A percentile compares a stretch with the other conserved stretches of the same genome.
Evolutionary conservation across 2,888 invertebrate species (phyloP).

Genomic region (Stomorhina lunata): DNA sequence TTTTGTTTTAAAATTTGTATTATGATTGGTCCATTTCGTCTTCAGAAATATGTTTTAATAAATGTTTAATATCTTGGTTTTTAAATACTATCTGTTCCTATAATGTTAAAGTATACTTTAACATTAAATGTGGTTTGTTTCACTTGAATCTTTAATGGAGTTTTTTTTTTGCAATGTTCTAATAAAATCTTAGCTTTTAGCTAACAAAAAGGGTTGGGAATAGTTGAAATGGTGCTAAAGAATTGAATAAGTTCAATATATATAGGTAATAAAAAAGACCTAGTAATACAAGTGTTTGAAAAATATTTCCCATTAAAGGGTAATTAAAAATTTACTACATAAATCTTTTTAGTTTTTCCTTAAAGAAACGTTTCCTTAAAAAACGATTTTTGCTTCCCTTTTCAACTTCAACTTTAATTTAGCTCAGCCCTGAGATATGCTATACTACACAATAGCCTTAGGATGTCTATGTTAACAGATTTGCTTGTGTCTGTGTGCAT

Average conservation of each 20-base stretch:
- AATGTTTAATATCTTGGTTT: background rate
- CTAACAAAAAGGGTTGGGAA: too few relatives aligned
- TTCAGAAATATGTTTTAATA: too few relatives aligned
- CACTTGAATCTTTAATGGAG: constrained; percentile 30
- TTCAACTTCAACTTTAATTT: background rate
- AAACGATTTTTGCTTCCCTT: background rate
- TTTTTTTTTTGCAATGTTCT: background rate
- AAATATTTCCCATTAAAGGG: too few relatives aligned
- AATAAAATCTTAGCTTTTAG: too few relatives aligned
- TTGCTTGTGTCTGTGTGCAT: background rate
- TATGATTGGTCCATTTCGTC: too few relatives aligned
- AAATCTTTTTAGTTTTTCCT: background rate
- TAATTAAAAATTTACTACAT: too few relatives aligned
- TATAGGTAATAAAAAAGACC: too few relatives aligned
- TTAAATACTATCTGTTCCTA: background rate
- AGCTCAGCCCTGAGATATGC: background rate
- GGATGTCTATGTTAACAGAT: background rate
- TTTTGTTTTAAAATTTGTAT: too few relatives aligned
- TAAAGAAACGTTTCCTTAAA: background rate
- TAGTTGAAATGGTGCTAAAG: too few relatives aligned
- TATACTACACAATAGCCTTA: background rate
- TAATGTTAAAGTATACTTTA: too few relatives aligned
- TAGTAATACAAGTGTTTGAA: too few relatives aligned
- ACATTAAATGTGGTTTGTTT: constrained; percentile 25
- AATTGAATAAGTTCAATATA: too few relatives aligned